phyloP scores from a whole-genome alignment of 2,797 vertebrate genomes.

The Brotogeris chrysoptera region DNA sequence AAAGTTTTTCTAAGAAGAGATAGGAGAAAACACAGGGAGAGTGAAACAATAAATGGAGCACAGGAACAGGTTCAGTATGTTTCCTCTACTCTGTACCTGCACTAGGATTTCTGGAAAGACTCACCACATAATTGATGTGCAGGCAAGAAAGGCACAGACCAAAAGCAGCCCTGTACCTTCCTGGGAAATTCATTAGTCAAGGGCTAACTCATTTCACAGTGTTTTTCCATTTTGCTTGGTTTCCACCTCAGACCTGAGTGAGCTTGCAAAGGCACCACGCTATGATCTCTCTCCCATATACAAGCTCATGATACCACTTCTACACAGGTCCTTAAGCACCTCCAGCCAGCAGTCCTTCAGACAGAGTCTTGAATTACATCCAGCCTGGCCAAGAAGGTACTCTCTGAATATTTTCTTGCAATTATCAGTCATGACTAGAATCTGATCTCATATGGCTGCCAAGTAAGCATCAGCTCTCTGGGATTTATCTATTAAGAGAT shows the following conservation, averaged over 20 bases:
- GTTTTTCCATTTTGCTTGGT: background rate
- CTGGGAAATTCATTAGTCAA: background rate
- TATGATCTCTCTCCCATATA: background rate
- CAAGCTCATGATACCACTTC: background rate
- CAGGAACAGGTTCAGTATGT: background rate
- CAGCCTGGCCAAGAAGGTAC: background rate
- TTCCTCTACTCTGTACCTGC: background rate
- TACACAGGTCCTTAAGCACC: background rate
- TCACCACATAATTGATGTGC: background rate
- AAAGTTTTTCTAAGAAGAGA: background rate
- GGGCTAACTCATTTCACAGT: background rate
- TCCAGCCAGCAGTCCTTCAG: background rate
- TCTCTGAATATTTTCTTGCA: constrained; percentile 1
- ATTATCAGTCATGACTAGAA: constrained; percentile 17
- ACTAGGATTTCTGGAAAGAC: background rate
- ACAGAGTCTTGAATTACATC: background rate
- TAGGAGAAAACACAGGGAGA: background rate
- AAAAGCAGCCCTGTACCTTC: background rate
- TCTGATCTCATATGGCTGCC: background rate
- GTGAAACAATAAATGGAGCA: background rate
- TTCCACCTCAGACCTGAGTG: background rate
- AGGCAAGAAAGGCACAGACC: background rate
- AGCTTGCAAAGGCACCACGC: background rate
- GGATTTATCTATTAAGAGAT: background rate
- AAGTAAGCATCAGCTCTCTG: background rate